Percentiles rank a stretch among this genome's conserved stretches.
These are phyloP conservation scores for Drosophila infuscata DNA, from an alignment of 2,888 invertebrate species.

Conservation along the genomic window DNA sequence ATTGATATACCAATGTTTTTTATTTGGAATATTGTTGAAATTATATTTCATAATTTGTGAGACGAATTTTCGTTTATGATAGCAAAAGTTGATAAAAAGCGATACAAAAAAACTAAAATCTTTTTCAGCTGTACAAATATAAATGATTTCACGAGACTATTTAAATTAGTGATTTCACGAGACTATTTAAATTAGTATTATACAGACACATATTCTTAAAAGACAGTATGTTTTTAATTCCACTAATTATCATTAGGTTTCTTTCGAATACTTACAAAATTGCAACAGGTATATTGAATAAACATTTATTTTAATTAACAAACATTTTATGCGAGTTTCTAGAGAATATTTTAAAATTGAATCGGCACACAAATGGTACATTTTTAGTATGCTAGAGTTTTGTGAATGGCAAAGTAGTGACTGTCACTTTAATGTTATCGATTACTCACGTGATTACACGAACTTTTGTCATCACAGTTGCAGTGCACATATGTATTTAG, in stretches of 20 bases:
- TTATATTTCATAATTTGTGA: not conserved
- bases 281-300: not conserved
- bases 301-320: not conserved
- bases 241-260: not conserved
- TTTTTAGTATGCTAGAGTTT: not conserved
- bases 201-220: not conserved
- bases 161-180: not conserved
- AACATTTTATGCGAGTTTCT: not conserved
- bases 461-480: slow-evolving; percentile 44
- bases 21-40: not conserved
- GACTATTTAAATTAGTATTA: too few relatives aligned
- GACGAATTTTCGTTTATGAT: not conserved
- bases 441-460: not conserved
- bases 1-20: not conserved
- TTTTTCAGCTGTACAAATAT: not conserved
- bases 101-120: not conserved
- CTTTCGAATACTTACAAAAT: not conserved
- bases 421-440: not conserved
- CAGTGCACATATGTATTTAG: slow-evolving; percentile 36
- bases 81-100: not conserved
- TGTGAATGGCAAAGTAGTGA: not conserved
- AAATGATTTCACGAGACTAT: not conserved
- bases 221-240: not conserved
- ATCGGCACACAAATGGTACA: too few relatives aligned
- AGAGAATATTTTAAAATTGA: not conserved